These are phyloP conservation scores for Scaptomyza parva DNA, from an alignment of 2,888 invertebrate genomes.

Conservation along the genomic window DNA sequence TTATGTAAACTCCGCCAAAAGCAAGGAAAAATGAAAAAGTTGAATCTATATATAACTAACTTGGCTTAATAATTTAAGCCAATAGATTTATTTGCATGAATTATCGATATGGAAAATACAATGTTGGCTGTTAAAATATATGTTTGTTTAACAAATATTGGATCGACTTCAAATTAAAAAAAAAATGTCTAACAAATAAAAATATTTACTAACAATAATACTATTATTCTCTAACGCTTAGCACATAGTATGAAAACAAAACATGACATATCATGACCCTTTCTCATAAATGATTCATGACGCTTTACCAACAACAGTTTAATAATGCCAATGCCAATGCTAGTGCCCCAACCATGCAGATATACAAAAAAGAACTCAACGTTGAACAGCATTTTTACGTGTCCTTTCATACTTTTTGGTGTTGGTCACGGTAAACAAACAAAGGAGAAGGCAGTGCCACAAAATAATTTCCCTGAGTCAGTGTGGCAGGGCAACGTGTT, in stretches of 20 bases:
- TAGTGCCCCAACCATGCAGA: not conserved
- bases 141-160: too few relatives aligned
- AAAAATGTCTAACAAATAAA: not conserved
- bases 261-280: constrained; percentile 17
- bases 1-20: constrained; percentile 11
- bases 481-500: constrained; percentile 46
- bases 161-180: too few relatives aligned
- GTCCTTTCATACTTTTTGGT: constrained; percentile 53
- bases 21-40: not conserved
- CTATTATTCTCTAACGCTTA: not conserved
- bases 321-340: constrained; percentile 22
- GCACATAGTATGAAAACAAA: not conserved
- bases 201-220: not conserved
- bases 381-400: constrained; percentile 61
- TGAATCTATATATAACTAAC: too few relatives aligned
- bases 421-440: constrained; percentile 66
- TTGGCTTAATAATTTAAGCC: too few relatives aligned
- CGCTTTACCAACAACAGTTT: constrained; percentile 9
- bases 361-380: constrained; percentile 15
- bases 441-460: constrained; percentile 14
- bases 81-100: too few relatives aligned
- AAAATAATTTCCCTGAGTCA: constrained; percentile 44
- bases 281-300: too few relatives aligned
- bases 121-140: too few relatives aligned
- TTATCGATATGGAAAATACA: too few relatives aligned